A percentile compares a stretch with the other conserved stretches of the same genome.
phyloP scores from a whole-genome alignment of 2,888 invertebrate genomes.

The Plebejus anna region DNA sequence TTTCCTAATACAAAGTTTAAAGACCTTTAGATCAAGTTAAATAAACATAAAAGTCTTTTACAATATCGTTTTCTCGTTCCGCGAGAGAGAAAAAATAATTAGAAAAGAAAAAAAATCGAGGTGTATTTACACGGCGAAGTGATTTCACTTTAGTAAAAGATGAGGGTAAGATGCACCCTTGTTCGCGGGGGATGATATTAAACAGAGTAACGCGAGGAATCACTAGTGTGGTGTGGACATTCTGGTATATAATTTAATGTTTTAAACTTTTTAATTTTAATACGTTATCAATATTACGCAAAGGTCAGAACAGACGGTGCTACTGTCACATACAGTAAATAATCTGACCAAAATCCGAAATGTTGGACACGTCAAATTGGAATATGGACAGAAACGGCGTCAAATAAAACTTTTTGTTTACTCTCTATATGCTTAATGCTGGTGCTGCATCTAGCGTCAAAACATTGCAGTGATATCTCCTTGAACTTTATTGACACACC shows the following conservation, averaged over 20 bases:
- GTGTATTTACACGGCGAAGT: conserved; percentile 65
- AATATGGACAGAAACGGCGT: no score
- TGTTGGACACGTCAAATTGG: no score
- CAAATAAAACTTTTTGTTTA: no score
- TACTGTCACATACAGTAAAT: no score
- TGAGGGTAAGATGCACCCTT: conserved; percentile 62
- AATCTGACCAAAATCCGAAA: no score
- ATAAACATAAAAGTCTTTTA: conserved; percentile 29
- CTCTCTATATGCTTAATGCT: no score
- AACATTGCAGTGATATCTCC: no score
- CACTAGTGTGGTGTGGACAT: conserved; percentile 42
- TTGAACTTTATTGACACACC: no score
- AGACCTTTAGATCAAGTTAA: conserved; percentile 19
- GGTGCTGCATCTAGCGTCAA: no score
- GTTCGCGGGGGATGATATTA: conserved; percentile 66
- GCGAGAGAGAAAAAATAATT: conserved; percentile 42
- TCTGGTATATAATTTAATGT: conserved; percentile 5
- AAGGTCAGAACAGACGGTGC: no score
- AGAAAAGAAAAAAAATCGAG: conserved; percentile 47
- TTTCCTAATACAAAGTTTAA: background rate
- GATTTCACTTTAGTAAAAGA: conserved; percentile 63
- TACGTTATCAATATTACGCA: no score
- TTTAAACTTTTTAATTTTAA: no score
- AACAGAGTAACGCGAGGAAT: conserved; percentile 53
- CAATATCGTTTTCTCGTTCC: conserved; percentile 34